Evolutionary conservation across 2,888 invertebrate genomes (phyloP), one percentile per base, ranked within the genome.

Genomic region (Lithophane socia): DNA sequence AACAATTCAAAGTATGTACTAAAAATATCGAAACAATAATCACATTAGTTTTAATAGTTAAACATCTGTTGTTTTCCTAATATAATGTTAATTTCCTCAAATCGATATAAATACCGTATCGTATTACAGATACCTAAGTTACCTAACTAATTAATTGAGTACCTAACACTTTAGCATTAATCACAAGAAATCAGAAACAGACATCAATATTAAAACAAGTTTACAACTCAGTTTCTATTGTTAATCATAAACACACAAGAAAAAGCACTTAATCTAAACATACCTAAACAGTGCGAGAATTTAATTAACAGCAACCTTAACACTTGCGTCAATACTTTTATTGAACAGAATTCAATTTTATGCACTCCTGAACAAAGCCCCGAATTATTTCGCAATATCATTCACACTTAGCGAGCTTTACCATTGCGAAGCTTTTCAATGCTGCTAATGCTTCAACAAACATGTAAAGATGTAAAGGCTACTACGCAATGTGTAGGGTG

Each of bases 291-390:
- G 84, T 87, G 89, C 84, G 87, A 84, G 86, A 90, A 90, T 87
- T 86, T 87, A 90, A 91, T 90, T 90, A 89, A 86, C 87, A 77
- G 80, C 75, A 79, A 77, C 79, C 69, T 77, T 80, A 76, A 88
- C 88, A 87, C 87, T 90, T 90, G 88, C 90, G 86, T 90, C 91
- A 90, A 89, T 89, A 90, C 80, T 88, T 89, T 90, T 88, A 89
- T 88, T 91, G 84, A 85, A 85, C 85, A 73, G 86, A 91, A 93
- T 91, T 91, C 91, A 92, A 94, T 94, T 94, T 92, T 91, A 92
- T 93, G 93, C 92, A 71, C 88, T 83, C 68, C 71, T 82, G 83
- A 77, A 85, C 88, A 78, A 81, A 85, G 77, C 82, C 60, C 79
- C 65, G 65, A 84, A 77, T 79, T 76, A 90, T 80, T 90, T 84